phyloP scores from a whole-genome alignment of 2,797 vertebrate species.

The Pseudochirops cupreus region DNA sequence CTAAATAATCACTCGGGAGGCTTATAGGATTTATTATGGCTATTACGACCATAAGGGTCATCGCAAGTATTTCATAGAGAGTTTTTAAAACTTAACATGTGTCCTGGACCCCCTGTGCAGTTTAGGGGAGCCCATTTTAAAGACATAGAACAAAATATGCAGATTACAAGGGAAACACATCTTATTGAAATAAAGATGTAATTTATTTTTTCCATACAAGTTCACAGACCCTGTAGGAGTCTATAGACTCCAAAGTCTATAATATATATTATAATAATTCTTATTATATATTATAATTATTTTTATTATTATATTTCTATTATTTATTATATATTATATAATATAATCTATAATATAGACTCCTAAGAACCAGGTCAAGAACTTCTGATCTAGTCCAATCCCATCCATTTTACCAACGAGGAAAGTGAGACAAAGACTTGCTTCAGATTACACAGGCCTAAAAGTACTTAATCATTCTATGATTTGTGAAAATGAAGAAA shows the following conservation, averaged over 20 bases:
- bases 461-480: background rate
- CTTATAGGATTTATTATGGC: background rate
- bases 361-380: background rate
- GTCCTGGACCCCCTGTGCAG: background rate
- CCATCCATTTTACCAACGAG: background rate
- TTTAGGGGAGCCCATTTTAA: background rate
- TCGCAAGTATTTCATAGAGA: background rate
- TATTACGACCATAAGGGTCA: background rate
- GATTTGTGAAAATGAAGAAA: background rate
- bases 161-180: background rate
- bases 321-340: too few relatives aligned
- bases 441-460: background rate
- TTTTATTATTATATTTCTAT: too few relatives aligned
- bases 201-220: background rate
- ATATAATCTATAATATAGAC: too few relatives aligned
- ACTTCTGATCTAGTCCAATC: background rate
- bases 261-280: too few relatives aligned
- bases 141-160: background rate
- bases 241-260: too few relatives aligned
- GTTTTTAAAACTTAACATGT: background rate
- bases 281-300: too few relatives aligned
- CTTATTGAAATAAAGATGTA: background rate
- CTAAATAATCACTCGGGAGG: background rate
- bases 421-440: background rate
- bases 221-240: background rate